phyloP scores from a whole-genome alignment of 2,888 invertebrate species.

The Drosophila sordidapex region DNA sequence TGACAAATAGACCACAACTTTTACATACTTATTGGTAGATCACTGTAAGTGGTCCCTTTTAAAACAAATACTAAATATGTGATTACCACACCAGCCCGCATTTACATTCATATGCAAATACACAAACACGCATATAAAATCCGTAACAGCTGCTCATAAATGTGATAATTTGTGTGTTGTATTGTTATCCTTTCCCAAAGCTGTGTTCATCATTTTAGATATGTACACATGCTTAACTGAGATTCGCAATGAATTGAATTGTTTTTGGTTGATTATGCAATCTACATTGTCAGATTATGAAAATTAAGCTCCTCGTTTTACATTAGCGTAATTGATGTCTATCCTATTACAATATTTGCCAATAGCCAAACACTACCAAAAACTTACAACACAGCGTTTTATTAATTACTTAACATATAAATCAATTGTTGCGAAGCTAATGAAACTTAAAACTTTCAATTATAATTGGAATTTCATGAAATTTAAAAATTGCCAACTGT shows the following conservation, averaged over 20 bases:
- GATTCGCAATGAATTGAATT: conserved; percentile 30
- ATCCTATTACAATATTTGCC: conserved; percentile 26
- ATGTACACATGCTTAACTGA: conserved; percentile 11
- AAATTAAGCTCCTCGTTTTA: conserved; percentile 12
- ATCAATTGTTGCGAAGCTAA: conserved; percentile 16
- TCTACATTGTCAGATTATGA: conserved; percentile 3
- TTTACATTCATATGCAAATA: conserved; percentile 38
- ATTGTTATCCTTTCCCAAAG: conserved; percentile 18
- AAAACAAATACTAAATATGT: conserved; percentile 48
- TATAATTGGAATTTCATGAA: conserved; percentile 29
- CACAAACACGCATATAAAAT: conserved; percentile 23
- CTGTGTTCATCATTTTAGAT: conserved; percentile 24
- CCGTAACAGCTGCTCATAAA: conserved; percentile 31
- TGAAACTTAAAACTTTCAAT: conserved; percentile 13
- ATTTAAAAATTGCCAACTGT: conserved; percentile 1
- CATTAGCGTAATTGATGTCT: conserved; percentile 45
- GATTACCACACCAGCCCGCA: conserved; percentile 53
- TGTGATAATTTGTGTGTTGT: conserved; percentile 8
- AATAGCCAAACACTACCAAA: conserved; percentile 9
- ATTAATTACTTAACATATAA: conserved; percentile 29
- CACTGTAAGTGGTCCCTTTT: conserved; percentile 25
- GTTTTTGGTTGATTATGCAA: conserved; percentile 8
- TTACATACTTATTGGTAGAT: conserved; percentile 44
- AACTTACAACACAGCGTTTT: conserved; percentile 10
- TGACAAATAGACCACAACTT: conserved; percentile 51